phyloP scores from a whole-genome alignment of 2,888 invertebrate genomes.

The Rhagonycha fulva region DNA sequence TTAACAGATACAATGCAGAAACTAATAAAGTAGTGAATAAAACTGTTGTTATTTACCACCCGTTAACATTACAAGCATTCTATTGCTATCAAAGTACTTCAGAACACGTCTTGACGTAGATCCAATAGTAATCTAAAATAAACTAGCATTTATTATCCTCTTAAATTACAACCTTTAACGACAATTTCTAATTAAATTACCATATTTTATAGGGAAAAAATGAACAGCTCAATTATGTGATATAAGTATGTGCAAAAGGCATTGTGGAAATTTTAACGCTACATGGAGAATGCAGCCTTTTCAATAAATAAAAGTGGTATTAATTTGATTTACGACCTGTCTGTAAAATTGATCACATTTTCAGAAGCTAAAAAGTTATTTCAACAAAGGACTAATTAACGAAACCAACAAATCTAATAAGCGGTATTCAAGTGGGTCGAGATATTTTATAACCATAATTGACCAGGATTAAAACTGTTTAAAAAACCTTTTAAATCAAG shows the following conservation, averaged over 20 bases:
- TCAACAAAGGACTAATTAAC: slow-evolving; percentile 39
- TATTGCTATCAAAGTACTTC: neutral
- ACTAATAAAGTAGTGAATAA: neutral
- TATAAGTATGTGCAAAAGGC: neutral
- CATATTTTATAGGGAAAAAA: neutral
- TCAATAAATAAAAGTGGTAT: slow-evolving; percentile 6
- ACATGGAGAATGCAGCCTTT: neutral
- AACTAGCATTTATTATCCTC: neutral
- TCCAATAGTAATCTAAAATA: neutral
- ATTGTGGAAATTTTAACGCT: neutral
- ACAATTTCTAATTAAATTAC: neutral
- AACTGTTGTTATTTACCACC: neutral
- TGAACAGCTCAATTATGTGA: neutral
- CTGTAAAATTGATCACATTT: slow-evolving; percentile 21
- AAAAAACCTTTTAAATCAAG: neutral
- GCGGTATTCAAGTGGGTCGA: slow-evolving; percentile 32
- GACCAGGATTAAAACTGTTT: slow-evolving; percentile 5
- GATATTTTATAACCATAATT: slow-evolving; percentile 26
- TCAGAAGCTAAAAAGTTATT: slow-evolving; percentile 26
- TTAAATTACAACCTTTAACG: neutral
- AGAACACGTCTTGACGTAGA: neutral
- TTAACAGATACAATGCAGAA: neutral
- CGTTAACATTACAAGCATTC: neutral
- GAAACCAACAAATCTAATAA: slow-evolving; percentile 40
- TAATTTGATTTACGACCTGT: slow-evolving; percentile 34